phyloP scores from a whole-genome alignment of 2,797 vertebrate species.

The Sebastes umbrosus region DNA sequence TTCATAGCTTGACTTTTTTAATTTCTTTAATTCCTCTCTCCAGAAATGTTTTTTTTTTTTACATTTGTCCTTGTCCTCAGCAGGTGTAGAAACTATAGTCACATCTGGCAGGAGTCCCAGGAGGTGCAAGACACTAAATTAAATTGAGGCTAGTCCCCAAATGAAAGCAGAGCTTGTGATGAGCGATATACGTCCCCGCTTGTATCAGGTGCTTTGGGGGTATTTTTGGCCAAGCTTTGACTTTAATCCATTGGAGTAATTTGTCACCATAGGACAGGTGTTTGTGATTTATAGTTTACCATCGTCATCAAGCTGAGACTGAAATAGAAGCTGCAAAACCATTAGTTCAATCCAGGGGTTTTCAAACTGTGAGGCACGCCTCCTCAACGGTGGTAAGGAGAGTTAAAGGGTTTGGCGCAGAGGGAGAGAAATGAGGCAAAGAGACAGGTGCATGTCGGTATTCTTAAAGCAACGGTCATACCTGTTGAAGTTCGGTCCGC shows the following conservation, averaged over 20 bases:
- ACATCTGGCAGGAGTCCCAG: conserved; percentile 34
- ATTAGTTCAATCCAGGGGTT: not conserved
- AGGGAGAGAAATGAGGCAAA: not conserved
- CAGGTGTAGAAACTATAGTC: conserved; percentile 6
- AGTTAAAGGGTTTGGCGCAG: not conserved
- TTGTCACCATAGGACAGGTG: conserved; percentile 19
- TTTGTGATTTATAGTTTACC: conserved; percentile 19
- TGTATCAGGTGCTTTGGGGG: conserved; percentile 1
- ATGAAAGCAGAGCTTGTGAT: conserved; percentile 18
- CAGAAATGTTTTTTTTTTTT: not conserved
- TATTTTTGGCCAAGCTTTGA: not conserved
- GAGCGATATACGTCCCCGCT: not conserved
- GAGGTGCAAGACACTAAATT: conserved; percentile 8
- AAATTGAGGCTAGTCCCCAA: conserved; percentile 10
- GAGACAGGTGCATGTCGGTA: not conserved
- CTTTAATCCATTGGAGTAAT: not conserved
- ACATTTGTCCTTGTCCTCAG: conserved; percentile 22
- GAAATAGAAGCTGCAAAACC: not conserved
- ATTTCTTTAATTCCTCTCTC: not conserved
- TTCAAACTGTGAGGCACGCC: not conserved
- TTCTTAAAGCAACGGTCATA: not conserved
- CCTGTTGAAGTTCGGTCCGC: not conserved
- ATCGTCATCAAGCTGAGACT: not conserved
- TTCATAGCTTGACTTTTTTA: not conserved
- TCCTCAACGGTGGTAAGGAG: not conserved